phyloP scores from a whole-genome alignment of 2,797 vertebrate genomes.

The Hyperoplus immaculatus region DNA sequence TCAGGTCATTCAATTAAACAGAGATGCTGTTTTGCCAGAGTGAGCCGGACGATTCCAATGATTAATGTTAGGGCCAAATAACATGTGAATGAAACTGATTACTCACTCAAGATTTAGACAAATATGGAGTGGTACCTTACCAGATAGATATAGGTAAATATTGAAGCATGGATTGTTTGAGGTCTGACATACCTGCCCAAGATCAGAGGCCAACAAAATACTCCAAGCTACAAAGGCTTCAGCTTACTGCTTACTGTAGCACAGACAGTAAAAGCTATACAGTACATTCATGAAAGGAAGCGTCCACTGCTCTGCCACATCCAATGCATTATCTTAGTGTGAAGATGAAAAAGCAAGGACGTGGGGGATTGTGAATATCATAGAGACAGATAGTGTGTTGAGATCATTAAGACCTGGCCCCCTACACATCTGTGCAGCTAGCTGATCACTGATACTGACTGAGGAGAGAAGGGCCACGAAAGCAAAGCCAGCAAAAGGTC shows the following conservation, averaged over 20 bases:
- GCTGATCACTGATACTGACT: slow-evolving; percentile 82
- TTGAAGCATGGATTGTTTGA: slow-evolving; percentile 24
- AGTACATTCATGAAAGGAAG: slow-evolving; percentile 68
- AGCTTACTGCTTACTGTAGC: slow-evolving; percentile 27
- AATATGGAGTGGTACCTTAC: slow-evolving; percentile 32
- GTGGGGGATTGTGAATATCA: slow-evolving; percentile 67
- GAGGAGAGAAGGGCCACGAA: slow-evolving; percentile 58
- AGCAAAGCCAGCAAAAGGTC: slow-evolving; percentile 80
- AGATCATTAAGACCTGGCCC: slow-evolving; percentile 76
- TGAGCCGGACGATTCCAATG: slow-evolving; percentile 51
- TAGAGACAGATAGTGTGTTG: slow-evolving; percentile 74
- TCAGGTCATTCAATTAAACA: slow-evolving; percentile 71
- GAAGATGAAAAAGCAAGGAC: slow-evolving; percentile 74
- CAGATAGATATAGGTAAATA: slow-evolving; percentile 25
- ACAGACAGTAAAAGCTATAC: slow-evolving; percentile 50
- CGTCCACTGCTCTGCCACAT: slow-evolving; percentile 71
- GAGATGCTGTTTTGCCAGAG: slow-evolving; percentile 56
- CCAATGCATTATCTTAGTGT: slow-evolving; percentile 73
- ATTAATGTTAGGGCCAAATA: slow-evolving; percentile 63
- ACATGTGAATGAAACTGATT: slow-evolving; percentile 53
- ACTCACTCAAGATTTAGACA: slow-evolving; percentile 35
- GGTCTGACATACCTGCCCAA: slow-evolving; percentile 14
- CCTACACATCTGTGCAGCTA: slow-evolving; percentile 70
- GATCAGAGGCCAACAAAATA: slow-evolving; percentile 41
- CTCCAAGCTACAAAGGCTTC: slow-evolving; percentile 30